Base-by-base conservation (phyloP, 2,113 vertebrate genomes). In the Ondatra zibethicus region DNA sequence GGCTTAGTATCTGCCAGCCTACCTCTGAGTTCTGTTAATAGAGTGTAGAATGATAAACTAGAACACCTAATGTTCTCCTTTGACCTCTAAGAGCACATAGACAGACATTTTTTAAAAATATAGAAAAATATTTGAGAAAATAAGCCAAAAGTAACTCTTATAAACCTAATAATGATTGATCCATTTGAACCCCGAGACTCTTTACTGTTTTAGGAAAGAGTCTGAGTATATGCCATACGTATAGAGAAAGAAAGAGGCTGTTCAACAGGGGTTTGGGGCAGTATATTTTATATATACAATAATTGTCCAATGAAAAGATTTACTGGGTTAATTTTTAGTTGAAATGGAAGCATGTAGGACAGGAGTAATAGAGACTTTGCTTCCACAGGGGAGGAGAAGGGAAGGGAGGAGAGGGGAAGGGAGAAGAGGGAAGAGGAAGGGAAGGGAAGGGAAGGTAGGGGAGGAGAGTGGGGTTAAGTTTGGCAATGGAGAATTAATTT, bases 71-170 rank as follows among this genome's bases (percentile, higher is more conserved):
- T 21, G 3, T 66, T 66, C 29, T 66, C 29, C 84, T 86, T 47
- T 47, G 16, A 33, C 63, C 3, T 66, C 42, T 0, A 1, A 86
- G 39, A 47, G 2, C 16, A 12, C 29, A 65, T 13, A 50, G 17
- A 2, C 4, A 47, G 5, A 68, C 68, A 14, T 45, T 58, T 58
- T 47, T 47, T 23, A 68, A 86, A 82, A 42, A 8, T 84, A 14
- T 36, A 36, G 21, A 73, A 88, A 42, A 27, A 72, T 70, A 85
- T 19, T 8, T 55, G 45, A 80, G 55, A 95, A 93, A 92, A 39
- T 45, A 90, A 88, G 23, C 23, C 65, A 45, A 84, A 77, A 52
- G 9, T 5, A 70, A 11, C 13, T 68, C 33, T 93, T 89, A 36
- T 33, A 61, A 94, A 91, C 55, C 10, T 77, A 17, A 39, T 52